Conservation (phyloP, 2,113 vertebrate genomes). For the Dasyornis broadbenti region DNA sequence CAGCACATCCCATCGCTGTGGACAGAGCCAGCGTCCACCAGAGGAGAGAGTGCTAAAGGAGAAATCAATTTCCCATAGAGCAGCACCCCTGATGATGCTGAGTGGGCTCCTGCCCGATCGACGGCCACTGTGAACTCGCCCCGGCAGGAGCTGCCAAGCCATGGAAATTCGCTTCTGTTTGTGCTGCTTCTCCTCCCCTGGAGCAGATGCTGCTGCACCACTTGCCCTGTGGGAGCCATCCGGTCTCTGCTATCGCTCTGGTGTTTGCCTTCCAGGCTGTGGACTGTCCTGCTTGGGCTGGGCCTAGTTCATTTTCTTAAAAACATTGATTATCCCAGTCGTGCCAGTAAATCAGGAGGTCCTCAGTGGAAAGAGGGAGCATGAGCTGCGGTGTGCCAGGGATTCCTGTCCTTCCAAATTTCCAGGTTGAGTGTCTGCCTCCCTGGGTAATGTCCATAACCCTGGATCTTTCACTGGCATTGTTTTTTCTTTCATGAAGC, state of each 20-base stretch:
- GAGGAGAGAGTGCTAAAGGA: not conserved
- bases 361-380: not conserved
- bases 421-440: not conserved
- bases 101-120: not conserved
- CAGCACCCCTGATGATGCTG: not conserved
- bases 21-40: not conserved
- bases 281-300: not conserved
- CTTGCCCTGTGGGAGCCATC: not conserved
- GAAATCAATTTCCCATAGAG: not conserved
- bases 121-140: not conserved
- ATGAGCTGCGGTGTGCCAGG: not conserved
- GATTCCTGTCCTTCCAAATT: not conserved
- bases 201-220: not conserved
- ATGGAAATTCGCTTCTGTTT: not conserved
- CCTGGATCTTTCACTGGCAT: not conserved
- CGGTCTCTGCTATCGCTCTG: not conserved
- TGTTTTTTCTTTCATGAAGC: not conserved
- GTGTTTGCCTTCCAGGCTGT: not conserved
- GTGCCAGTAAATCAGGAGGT: not conserved
- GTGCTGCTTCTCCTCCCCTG: not conserved
- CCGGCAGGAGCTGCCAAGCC: not conserved
- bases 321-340: not conserved
- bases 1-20: not conserved
- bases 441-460: not conserved
- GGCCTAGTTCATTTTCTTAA: not conserved